A percentile compares a stretch with the other conserved stretches of the same genome.
Conservation (phyloP, 2,797 vertebrate species). For the Macrochelys suwanniensis region DNA sequence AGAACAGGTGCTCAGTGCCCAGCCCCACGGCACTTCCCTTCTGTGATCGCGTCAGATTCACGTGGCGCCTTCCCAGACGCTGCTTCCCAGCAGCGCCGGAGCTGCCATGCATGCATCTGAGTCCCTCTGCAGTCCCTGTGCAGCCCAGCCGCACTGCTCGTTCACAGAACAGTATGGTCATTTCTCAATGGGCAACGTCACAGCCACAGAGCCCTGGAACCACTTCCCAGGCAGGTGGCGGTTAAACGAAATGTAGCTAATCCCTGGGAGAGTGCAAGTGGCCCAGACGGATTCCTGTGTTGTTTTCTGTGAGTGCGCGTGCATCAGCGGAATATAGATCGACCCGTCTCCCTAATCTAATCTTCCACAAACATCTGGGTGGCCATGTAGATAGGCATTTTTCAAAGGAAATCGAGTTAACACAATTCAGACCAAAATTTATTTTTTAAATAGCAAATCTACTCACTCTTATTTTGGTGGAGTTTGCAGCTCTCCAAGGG, state of each 20-base stretch:
- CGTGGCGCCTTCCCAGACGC: neutral
- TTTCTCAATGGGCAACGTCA: neutral
- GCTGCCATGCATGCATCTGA: neutral
- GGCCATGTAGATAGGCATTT: neutral
- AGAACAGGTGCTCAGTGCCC: neutral
- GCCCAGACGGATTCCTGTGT: neutral
- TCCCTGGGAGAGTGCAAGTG: neutral
- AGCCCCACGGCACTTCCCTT: neutral
- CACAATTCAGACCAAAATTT: constrained; percentile 11
- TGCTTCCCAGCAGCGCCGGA: neutral
- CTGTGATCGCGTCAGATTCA: neutral
- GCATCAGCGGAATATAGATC: neutral
- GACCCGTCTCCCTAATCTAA: neutral
- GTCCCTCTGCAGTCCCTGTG: neutral
- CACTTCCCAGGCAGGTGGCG: neutral
- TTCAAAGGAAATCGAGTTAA: neutral
- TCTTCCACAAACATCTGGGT: neutral
- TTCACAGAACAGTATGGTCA: neutral
- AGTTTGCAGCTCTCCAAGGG: neutral
- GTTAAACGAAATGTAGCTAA: constrained; percentile 23
- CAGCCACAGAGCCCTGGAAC: neutral
- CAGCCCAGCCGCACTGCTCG: neutral
- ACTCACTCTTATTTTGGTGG: constrained; percentile 31
- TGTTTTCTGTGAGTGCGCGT: neutral
- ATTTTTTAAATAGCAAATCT: constrained; percentile 55